These are phyloP conservation scores for Mustela erminea DNA, from an alignment of 2,797 vertebrate species.

Conservation along the genomic window DNA sequence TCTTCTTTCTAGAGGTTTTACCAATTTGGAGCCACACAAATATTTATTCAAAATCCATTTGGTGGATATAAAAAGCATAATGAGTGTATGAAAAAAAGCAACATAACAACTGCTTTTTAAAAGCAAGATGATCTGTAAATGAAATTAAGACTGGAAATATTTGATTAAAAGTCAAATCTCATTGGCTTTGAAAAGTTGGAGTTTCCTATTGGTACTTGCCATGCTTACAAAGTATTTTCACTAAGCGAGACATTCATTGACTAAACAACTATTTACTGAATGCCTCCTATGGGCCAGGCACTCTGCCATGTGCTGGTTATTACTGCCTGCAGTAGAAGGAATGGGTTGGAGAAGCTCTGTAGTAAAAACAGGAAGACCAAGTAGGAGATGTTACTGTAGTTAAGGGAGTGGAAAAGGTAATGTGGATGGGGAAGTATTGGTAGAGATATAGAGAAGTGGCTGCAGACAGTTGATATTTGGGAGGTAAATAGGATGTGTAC, in stretches of 20 bases:
- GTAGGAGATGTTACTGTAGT: neutral
- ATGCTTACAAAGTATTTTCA: neutral
- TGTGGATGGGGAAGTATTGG: neutral
- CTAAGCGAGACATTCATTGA: neutral
- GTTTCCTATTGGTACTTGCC: neutral
- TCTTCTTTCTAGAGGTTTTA: constrained; percentile 16
- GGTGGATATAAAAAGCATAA: neutral
- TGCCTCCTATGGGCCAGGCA: neutral
- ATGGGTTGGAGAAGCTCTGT: neutral
- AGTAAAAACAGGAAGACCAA: neutral
- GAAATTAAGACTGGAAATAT: neutral
- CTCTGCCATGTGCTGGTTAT: neutral
- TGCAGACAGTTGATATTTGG: neutral
- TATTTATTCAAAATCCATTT: constrained; percentile 31
- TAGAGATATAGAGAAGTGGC: neutral
- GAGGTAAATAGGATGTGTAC: neutral
- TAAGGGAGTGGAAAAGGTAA: neutral
- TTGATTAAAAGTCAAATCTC: constrained; percentile 16
- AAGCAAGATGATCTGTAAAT: neutral
- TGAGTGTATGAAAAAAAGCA: neutral
- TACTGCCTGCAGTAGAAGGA: neutral
- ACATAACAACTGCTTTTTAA: neutral
- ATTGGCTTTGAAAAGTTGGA: neutral
- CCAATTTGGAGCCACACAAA: neutral
- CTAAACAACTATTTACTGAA: neutral